Percentiles rank a stretch among this genome's conserved stretches.
phyloP scores from a whole-genome alignment of 2,888 invertebrate species.

The Oscheius sp. region DNA sequence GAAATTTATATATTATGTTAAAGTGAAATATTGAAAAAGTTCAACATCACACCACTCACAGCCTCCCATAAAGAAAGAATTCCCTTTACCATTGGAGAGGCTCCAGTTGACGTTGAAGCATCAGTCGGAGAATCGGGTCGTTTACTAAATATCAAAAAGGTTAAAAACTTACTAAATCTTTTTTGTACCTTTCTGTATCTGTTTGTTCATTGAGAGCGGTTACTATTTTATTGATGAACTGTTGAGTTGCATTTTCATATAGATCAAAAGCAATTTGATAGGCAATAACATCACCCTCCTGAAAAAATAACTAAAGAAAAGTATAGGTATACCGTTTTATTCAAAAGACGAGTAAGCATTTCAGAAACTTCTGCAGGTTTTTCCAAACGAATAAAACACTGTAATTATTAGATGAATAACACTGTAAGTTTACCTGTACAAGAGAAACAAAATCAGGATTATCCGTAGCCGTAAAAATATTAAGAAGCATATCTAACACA shows the following conservation, averaged over 20 bases:
- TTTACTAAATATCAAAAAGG: background rate
- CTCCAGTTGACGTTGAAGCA: background rate
- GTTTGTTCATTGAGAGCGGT: constrained; percentile 1
- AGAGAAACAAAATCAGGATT: constrained; percentile 97
- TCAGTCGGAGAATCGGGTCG: background rate
- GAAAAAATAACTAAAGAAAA: background rate
- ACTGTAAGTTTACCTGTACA: constrained; percentile 76
- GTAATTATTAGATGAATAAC: background rate
- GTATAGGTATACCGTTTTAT: constrained; percentile 1
- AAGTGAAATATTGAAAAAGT: background rate
- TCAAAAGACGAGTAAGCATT: constrained; percentile 40
- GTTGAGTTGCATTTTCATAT: constrained; percentile 98
- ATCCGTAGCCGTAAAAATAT: constrained; percentile 82
- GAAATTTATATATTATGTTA: background rate
- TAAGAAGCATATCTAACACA: constrained; percentile 87
- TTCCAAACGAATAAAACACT: constrained; percentile 64
- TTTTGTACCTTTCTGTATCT: background rate
- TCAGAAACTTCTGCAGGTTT: constrained; percentile 55
- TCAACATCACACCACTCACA: constrained; percentile 26
- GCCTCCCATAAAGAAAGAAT: constrained; percentile 32
- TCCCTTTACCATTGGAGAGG: constrained; percentile 27
- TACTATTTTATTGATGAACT: constrained; percentile 85
- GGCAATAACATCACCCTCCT: constrained; percentile 77
- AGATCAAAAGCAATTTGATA: constrained; percentile 99
- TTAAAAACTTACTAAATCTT: background rate